phyloP scores from a whole-genome alignment of 2,888 invertebrate species.

The Argynnis bischoffii region DNA sequence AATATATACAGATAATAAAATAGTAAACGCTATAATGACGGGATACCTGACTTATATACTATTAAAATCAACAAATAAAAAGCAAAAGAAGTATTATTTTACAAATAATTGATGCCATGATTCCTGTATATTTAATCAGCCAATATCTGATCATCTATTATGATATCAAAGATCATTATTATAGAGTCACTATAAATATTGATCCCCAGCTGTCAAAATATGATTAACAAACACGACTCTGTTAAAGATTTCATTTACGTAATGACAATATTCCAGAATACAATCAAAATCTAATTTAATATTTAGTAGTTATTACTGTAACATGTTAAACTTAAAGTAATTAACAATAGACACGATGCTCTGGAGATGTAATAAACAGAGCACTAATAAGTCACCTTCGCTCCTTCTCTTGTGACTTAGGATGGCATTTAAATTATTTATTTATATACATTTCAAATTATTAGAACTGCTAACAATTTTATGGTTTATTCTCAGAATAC shows the following conservation, averaged over 20 bases:
- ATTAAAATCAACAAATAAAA: too few species aligned
- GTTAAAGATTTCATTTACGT: background rate
- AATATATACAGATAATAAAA: background rate
- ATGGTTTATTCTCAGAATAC: too few species aligned
- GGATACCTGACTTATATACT: too few species aligned
- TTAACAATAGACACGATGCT: conserved; percentile 34
- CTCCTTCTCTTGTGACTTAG: conserved; percentile 23
- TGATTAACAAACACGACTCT: background rate
- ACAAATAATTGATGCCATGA: too few species aligned
- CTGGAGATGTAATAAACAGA: conserved; percentile 32
- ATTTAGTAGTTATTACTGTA: conserved; percentile 37
- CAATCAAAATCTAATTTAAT: conserved; percentile 29
- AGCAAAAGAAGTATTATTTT: too few species aligned
- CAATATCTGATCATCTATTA: too few species aligned
- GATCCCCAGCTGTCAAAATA: background rate
- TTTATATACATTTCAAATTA: conserved; percentile 8
- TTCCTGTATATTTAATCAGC: too few species aligned
- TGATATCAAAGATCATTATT: too few species aligned
- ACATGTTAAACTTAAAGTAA: conserved; percentile 36
- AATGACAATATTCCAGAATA: conserved; percentile 6
- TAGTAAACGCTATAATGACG: too few species aligned
- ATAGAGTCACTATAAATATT: background rate
- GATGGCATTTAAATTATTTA: conserved; percentile 27
- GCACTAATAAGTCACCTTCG: conserved; percentile 30
- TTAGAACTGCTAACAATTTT: background rate